Evolutionary conservation across 2,113 vertebrate genomes (phyloP), one percentile per base, ranked within the genome.

Genomic region (Ciconia maguari): DNA sequence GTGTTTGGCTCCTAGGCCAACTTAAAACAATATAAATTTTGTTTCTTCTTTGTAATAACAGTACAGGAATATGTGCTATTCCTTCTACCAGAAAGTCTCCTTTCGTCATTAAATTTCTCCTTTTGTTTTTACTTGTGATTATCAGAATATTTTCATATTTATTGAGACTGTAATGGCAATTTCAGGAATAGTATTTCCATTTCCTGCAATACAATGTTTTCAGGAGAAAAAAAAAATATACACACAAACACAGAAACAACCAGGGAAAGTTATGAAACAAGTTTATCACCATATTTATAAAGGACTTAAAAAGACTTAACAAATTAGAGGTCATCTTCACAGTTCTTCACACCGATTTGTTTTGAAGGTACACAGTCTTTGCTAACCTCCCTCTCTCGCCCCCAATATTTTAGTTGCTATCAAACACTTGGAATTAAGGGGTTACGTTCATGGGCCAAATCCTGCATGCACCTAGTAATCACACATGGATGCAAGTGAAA

Each of bases 301-400:
- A 61, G 11, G 6, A 51, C 3, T 61, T 62, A 5, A 80, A 62
- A 66, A 24, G 7, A 54, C 29, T n/a, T 52, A 46, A 75, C 3
- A 54, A 84, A 49, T 22, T 30, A 60, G 14, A 90, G 36, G 10
- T 61, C 29, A 48, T n/a, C 55, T 74, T 81, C 44, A 72, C 8
- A 75, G 25, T 17, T 83, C 49, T 54, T 76, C 19, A 48, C 34
- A 51, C 19, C 0, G 1, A 44, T 18, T 41, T 62, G 16, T 44
- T 94, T 57, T 60, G 61, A 76, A 93, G 10, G 15, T 24, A 9
- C 20, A 62, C 1, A 46, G 11, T 12, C 32, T 72, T 76, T 46
- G 10, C 16, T 85, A 64, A 72, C 16, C 15, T 72, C 14, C 6
- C 16, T 60, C 24, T 10, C 44, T 41, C 0, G 0, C 2, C 16